phyloP scores from a whole-genome alignment of 2,113 vertebrate genomes.

The Maccullochella peelii region DNA sequence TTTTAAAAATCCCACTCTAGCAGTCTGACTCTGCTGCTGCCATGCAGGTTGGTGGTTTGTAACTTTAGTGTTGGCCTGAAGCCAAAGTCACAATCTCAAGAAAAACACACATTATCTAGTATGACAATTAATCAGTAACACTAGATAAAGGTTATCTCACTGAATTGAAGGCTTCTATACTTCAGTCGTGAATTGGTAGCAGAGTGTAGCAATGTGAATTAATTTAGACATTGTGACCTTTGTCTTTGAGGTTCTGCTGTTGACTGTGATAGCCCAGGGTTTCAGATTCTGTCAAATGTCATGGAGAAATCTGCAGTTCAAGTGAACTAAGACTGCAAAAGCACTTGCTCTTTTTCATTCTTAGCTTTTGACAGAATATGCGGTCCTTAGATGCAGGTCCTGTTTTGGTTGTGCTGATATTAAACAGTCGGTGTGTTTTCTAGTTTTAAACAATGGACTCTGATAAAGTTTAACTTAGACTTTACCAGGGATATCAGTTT shows the following conservation, averaged over 20 bases:
- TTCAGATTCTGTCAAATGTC: constrained; percentile 32
- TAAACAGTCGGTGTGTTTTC: neutral
- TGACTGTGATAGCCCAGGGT: constrained; percentile 8
- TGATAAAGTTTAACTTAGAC: neutral
- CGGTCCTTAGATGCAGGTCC: neutral
- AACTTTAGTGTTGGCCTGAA: neutral
- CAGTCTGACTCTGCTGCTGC: neutral
- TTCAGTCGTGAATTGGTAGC: neutral
- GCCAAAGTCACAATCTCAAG: constrained; percentile 1
- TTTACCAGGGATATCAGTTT: neutral
- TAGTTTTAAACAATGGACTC: neutral
- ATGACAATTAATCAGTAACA: constrained; percentile 1
- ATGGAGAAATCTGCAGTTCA: constrained; percentile 7
- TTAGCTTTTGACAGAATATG: neutral
- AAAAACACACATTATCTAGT: neutral
- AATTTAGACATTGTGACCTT: constrained; percentile 21
- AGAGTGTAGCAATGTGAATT: neutral
- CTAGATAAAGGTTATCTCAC: constrained; percentile 1
- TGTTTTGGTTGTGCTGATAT: neutral
- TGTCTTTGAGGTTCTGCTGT: constrained; percentile 25
- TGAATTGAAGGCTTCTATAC: neutral
- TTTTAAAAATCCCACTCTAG: neutral
- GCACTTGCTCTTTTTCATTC: neutral
- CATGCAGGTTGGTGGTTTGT: neutral
- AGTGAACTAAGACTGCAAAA: neutral